Conservation (phyloP, 2,113 vertebrate genomes). For the Murina feae region DNA sequence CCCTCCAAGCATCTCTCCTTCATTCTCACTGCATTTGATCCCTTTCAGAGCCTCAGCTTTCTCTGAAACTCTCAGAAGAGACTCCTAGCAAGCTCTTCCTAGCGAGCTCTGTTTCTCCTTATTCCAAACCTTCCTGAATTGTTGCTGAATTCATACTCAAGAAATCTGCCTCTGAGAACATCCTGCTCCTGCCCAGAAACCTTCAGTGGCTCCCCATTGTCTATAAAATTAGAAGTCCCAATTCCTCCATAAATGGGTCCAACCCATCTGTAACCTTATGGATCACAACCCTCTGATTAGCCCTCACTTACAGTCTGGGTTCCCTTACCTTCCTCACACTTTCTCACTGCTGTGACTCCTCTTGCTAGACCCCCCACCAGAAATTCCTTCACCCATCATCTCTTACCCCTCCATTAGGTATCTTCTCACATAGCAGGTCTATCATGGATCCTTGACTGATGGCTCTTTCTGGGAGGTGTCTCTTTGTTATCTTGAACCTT, state of each 20-base stretch:
- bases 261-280: neutral
- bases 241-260: neutral
- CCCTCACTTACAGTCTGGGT: rapidly evolving
- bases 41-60: neutral
- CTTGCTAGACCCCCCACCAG: too few relatives aligned
- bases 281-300: too few relatives aligned
- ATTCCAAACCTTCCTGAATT: neutral
- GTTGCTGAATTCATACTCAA: neutral
- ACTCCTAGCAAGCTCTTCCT: neutral
- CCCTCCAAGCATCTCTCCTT: neutral
- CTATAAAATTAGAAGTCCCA: neutral
- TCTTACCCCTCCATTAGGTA: neutral
- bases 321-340: neutral
- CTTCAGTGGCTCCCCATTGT: neutral
- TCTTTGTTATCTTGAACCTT: neutral
- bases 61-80: neutral
- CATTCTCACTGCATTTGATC: too few relatives aligned
- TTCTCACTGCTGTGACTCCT: neutral
- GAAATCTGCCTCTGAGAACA: neutral
- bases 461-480: neutral
- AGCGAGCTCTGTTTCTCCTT: neutral
- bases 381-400: neutral
- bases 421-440: neutral
- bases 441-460: rapidly evolving
- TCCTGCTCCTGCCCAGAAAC: neutral